phyloP scores from a whole-genome alignment of 2,797 vertebrate genomes.

The Pteronotus mesoamericanus region DNA sequence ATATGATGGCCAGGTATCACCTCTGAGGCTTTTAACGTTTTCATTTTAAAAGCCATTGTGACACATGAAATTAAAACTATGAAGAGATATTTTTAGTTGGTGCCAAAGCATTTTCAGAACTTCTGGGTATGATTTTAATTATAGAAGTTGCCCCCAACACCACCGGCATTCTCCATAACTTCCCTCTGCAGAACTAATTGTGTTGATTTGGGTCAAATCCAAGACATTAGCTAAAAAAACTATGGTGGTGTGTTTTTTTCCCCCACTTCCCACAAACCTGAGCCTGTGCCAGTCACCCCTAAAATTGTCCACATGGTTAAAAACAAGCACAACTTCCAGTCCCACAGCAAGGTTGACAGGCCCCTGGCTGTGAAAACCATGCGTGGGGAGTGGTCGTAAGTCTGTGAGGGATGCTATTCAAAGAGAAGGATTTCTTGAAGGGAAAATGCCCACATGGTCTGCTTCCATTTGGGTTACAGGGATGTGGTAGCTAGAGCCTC shows the following conservation, averaged over 20 bases:
- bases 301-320: conserved; percentile 71
- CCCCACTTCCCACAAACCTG: background rate
- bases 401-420: background rate
- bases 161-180: background rate
- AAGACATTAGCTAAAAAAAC: conserved; percentile 36
- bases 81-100: conserved; percentile 8
- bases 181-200: conserved; percentile 14
- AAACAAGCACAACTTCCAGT: conserved; percentile 72
- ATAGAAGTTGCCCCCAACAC: background rate
- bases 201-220: conserved; percentile 48
- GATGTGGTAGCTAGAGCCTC: background rate
- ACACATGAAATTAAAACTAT: background rate
- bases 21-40: conserved; percentile 28
- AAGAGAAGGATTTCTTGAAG: background rate
- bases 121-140: conserved; percentile 17
- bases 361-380: background rate
- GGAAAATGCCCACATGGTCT: background rate
- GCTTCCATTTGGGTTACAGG: background rate
- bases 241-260: background rate
- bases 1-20: conserved; percentile 43
- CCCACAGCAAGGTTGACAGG: background rate
- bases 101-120: conserved; percentile 2
- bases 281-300: conserved; percentile 33
- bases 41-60: conserved; percentile 33
- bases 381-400: background rate